A percentile compares a stretch with the other conserved stretches of the same genome.
Conservation (phyloP, 2,888 invertebrate species). For the Hydrotaea diabolus region DNA sequence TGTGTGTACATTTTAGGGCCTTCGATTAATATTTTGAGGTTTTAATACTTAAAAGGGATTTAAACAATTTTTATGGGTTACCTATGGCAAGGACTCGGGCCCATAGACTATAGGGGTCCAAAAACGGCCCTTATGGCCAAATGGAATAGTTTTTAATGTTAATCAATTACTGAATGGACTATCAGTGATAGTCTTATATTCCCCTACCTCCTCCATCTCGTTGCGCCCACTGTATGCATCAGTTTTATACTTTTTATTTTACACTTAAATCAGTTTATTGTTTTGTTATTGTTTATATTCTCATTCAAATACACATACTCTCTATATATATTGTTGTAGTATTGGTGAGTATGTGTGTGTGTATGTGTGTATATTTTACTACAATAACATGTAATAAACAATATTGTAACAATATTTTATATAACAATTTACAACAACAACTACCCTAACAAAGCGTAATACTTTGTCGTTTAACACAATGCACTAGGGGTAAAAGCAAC, state of each 20-base stretch:
- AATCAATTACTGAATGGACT: too few species aligned
- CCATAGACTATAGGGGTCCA: too few species aligned
- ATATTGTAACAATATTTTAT: slow-evolving; percentile 33
- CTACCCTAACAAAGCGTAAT: slow-evolving; percentile 23
- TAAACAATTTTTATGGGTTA: too few species aligned
- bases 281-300: slow-evolving; percentile 23
- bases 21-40: too few species aligned
- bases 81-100: too few species aligned
- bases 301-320: neutral
- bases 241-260: slow-evolving; percentile 29
- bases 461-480: slow-evolving; percentile 31
- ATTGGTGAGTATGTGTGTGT: neutral
- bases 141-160: too few species aligned
- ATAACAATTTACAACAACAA: slow-evolving; percentile 28
- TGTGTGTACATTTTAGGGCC: too few species aligned
- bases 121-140: too few species aligned
- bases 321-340: neutral
- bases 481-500: slow-evolving; percentile 6
- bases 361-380: neutral
- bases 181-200: too few species aligned
- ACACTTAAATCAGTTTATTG: slow-evolving; percentile 39
- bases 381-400: slow-evolving; percentile 38
- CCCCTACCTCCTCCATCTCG: too few species aligned
- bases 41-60: too few species aligned
- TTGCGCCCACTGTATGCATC: neutral